Percentiles rank a stretch among this genome's conserved stretches.
phyloP scores from a whole-genome alignment of 2,888 invertebrate species.

The Galeruca laticollis region DNA sequence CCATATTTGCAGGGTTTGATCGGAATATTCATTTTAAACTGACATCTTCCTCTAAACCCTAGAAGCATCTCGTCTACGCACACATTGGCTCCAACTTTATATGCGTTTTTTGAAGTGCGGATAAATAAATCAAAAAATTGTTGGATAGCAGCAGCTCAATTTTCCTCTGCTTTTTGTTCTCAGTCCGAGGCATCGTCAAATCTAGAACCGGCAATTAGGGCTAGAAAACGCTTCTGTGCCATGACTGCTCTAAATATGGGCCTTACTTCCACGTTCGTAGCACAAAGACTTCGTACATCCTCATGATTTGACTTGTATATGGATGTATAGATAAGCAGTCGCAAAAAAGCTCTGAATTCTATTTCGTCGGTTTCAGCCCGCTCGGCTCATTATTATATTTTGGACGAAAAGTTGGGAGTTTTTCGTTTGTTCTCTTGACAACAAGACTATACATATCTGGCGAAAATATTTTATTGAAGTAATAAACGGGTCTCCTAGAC shows the following conservation, averaged over 20 bases:
- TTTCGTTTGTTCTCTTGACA: constrained; percentile 9
- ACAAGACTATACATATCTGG: too few species aligned
- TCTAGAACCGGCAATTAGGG: constrained; percentile 6
- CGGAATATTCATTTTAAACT: too few species aligned
- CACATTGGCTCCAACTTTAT: too few species aligned
- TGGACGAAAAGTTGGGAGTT: constrained; percentile 12
- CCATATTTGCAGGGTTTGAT: too few species aligned
- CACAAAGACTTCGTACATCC: constrained; percentile 21
- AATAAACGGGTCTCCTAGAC: too few species aligned
- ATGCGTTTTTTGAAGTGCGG: too few species aligned
- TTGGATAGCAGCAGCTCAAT: too few species aligned
- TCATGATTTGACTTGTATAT: too few species aligned
- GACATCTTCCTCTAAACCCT: too few species aligned
- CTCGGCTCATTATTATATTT: constrained; percentile 12
- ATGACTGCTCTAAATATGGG: constrained; percentile 19
- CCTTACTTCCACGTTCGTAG: constrained; percentile 19
- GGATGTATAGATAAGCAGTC: constrained; percentile 20
- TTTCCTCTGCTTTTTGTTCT: constrained; percentile 12
- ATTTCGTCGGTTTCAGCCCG: constrained; percentile 9
- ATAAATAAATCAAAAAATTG: too few species aligned
- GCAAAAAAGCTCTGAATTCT: constrained; percentile 21
- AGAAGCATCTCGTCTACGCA: too few species aligned
- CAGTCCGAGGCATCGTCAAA: constrained; percentile 12
- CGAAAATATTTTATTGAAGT: too few species aligned
- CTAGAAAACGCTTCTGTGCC: constrained; percentile 18